These are phyloP conservation scores for Magallana ariakensis DNA, from an alignment of 1,140 invertebrate genomes.

Conservation along the genomic window DNA sequence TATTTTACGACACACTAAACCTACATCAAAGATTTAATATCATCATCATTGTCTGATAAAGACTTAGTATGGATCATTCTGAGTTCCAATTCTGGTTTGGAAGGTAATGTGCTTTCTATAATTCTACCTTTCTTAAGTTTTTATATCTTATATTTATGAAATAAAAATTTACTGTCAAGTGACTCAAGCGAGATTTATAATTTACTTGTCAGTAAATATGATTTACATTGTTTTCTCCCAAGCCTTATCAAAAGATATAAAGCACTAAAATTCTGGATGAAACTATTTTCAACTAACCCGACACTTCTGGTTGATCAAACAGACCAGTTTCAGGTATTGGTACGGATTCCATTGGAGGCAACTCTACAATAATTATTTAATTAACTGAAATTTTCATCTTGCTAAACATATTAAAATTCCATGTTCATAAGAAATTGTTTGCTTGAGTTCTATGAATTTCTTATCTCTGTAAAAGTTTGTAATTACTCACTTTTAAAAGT, in stretches of 20 bases:
- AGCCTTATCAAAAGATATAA: neutral
- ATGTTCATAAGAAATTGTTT: neutral
- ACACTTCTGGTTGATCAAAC: neutral
- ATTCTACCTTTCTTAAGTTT: too few species aligned
- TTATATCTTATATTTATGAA: too few species aligned
- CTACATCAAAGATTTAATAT: too few species aligned
- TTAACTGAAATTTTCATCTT: neutral
- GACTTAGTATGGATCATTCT: too few species aligned
- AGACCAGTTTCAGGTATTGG: too few species aligned
- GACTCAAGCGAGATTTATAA: neutral
- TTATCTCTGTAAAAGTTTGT: neutral
- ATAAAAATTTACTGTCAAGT: too few species aligned
- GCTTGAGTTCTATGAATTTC: too few species aligned
- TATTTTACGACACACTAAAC: too few species aligned
- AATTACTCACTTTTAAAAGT: neutral
- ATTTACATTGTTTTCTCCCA: neutral
- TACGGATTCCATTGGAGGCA: neutral
- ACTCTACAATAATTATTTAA: slow-evolving; percentile 4
- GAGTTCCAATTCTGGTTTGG: too few species aligned
- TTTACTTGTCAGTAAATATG: slow-evolving; percentile 6
- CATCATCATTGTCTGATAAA: too few species aligned
- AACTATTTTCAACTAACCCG: neutral
- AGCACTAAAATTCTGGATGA: neutral
- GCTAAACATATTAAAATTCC: neutral
- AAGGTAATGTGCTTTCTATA: too few species aligned